Conservation (phyloP, 23 tunicate genomes). For the Corella eumyota region DNA sequence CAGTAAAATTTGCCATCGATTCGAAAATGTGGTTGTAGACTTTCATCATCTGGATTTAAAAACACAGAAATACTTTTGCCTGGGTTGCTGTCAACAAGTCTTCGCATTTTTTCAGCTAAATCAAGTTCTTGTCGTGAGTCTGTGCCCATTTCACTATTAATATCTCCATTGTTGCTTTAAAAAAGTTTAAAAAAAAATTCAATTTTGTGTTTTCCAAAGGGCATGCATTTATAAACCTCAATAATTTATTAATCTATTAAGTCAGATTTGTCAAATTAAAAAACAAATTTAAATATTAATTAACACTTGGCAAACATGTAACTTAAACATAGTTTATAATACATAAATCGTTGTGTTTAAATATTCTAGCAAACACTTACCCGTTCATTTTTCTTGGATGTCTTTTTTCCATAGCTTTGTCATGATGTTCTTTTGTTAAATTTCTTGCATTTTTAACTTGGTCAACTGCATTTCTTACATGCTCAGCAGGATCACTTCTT, state of each 20-base stretch:
- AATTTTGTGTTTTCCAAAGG: too few species aligned
- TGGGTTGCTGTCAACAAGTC: constrained; percentile 90
- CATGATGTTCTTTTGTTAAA: constrained; percentile 48
- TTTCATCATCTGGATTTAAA: constrained; percentile 82
- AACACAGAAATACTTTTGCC: constrained; percentile 95
- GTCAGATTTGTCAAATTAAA: too few species aligned
- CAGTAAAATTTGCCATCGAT: constrained; percentile 92
- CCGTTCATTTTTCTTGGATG: too few species aligned
- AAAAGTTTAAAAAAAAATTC: neutral
- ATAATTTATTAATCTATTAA: too few species aligned
- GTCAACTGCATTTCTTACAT: constrained; percentile 91
- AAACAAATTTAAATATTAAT: too few species aligned
- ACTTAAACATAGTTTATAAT: too few species aligned
- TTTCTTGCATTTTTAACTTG: constrained; percentile 84
- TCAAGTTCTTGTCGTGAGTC: constrained; percentile 86
- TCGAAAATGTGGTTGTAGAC: constrained; percentile 88
- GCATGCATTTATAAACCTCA: too few species aligned
- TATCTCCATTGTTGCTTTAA: constrained; percentile 19
- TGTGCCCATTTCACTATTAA: constrained; percentile 5
- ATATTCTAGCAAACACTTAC: too few species aligned
- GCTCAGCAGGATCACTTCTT: constrained; percentile 98
- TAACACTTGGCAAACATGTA: too few species aligned
- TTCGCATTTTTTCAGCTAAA: constrained; percentile 74
- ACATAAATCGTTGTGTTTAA: too few species aligned
- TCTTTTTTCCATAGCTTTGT: constrained; percentile 21